Evolutionary conservation across 2,113 vertebrate genomes (phyloP), one percentile per base, ranked within the genome.

Genomic region (Anolis carolinensis): DNA sequence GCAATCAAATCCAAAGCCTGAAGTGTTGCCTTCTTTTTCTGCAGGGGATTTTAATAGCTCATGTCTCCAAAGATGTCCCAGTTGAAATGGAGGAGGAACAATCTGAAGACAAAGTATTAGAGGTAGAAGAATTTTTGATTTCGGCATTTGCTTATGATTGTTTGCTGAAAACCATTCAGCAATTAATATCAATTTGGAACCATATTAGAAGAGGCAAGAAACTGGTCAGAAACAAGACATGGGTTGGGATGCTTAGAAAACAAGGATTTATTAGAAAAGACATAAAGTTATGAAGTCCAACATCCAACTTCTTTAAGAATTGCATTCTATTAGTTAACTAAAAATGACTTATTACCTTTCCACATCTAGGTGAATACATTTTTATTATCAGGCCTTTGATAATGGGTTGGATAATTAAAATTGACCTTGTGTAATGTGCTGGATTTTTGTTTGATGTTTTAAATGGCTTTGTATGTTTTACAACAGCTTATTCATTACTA

Each of bases 21-120:
- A 92, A 83, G 83, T 52, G 59, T 72, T 89, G 0, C 91, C 48
- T 91, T 92, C 88, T 92, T 34, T 93, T 44, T 94, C 89, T 86
- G 84, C 91, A 97, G 96, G 95, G 94, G 18, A 93, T 96, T 75
- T 84, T 97, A 92, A 96, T 96, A 90, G 95, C 97, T 23, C 90
- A 93, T 67, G 95, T 98, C 50, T 95, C 93, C 0, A 93, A 93
- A 91, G 95, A 96, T 80, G 97, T 96, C 6, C 92, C 95, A 1
- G 93, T 95, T 70, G 95, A 97, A 88, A 95, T 96, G 91, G 93
- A 96, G 62, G 96, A 95, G 0, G 4, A 96, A 86, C 95, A 96
- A 81, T 88, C 95, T 86, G 96, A 94, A 92, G 96, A 96, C 83
- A 93, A 93, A 92, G 83, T 92, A 44, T 44, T 97, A 86, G 96